Percentiles rank a stretch among this genome's conserved stretches.
phyloP scores from a whole-genome alignment of 2,797 vertebrate genomes.

The Danio tinwini region DNA sequence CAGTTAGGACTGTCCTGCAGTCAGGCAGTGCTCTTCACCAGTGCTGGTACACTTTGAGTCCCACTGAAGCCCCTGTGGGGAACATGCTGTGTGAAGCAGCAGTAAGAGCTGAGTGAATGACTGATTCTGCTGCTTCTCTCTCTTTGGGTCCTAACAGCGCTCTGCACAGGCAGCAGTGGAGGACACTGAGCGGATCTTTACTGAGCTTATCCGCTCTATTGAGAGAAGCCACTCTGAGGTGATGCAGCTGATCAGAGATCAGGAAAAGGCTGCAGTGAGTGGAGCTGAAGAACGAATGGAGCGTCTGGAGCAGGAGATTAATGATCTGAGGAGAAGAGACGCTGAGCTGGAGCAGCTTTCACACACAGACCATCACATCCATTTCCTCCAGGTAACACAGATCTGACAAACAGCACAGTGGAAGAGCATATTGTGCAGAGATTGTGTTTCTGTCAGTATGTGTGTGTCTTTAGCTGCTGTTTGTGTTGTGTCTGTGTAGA shows the following conservation, averaged over 20 bases:
- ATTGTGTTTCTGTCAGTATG: not conserved
- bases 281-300: not conserved
- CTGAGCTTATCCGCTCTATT: not conserved
- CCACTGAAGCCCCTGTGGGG: not conserved
- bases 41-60: not conserved
- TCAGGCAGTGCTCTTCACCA: too few species aligned
- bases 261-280: not conserved
- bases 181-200: constrained; percentile 13
- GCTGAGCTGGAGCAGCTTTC: not conserved
- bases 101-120: not conserved
- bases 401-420: not conserved
- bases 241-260: constrained; percentile 22
- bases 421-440: too few species aligned
- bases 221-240: not conserved
- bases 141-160: not conserved
- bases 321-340: not conserved
- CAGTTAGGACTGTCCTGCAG: not conserved
- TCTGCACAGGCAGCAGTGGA: constrained; percentile 6
- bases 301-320: constrained; percentile 6
- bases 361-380: not conserved
- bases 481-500: not conserved
- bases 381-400: constrained; percentile 21
- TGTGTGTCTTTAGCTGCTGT: not conserved
- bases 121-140: not conserved
- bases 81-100: not conserved